Evolutionary conservation across 2,797 vertebrate species (phyloP).

Genomic region (Carduelis carduelis): DNA sequence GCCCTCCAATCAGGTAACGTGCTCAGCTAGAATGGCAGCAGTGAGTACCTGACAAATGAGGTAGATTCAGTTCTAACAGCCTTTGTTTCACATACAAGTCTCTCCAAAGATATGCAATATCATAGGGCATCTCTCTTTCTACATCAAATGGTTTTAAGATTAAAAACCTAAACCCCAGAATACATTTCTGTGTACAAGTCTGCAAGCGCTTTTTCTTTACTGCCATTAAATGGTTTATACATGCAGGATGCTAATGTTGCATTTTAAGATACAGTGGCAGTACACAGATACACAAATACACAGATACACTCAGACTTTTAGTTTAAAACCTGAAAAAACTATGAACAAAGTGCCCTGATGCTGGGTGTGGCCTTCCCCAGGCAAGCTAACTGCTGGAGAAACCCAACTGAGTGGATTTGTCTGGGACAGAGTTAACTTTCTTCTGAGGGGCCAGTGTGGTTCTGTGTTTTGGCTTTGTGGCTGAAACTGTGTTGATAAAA

Average conservation of each 20-base stretch:
- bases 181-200: not conserved
- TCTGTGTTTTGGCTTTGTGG: not conserved
- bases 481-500: not conserved
- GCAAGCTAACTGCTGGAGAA: not conserved
- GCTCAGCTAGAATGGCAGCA: not conserved
- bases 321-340: not conserved
- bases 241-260: not conserved
- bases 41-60: not conserved
- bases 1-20: not conserved
- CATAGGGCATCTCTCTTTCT: not conserved
- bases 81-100: not conserved
- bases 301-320: not conserved
- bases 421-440: not conserved
- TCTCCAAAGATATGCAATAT: not conserved
- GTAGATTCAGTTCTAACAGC: not conserved
- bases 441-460: not conserved
- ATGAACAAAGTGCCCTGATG: not conserved
- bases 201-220: not conserved
- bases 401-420: not conserved
- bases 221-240: not conserved
- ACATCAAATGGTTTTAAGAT: not conserved
- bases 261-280: not conserved
- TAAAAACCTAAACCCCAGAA: not conserved
- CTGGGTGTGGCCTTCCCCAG: not conserved
- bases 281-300: not conserved